A percentile compares a stretch with the other conserved stretches of the same genome.
These are phyloP conservation scores for Trichopoda pennipes DNA, from an alignment of 2,888 invertebrate species.

Conservation along the genomic window DNA sequence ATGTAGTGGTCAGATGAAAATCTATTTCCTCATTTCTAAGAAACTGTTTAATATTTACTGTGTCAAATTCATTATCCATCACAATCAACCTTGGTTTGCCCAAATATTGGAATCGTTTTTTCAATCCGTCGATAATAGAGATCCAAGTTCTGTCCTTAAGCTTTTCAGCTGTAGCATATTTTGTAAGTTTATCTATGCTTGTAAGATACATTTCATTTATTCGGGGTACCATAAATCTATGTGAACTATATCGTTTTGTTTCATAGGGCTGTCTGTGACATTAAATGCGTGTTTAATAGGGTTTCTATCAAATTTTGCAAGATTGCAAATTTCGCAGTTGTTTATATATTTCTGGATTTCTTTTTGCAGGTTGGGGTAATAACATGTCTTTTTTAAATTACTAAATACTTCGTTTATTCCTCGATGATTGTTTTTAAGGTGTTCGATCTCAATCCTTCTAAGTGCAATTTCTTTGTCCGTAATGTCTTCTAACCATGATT, in stretches of 20 bases:
- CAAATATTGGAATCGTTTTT: slow-evolving; percentile 19
- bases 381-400: background rate
- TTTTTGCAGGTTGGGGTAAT: background rate
- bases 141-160: slow-evolving; percentile 41
- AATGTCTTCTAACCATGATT: background rate
- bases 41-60: slow-evolving; percentile 2
- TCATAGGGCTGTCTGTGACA: too few species aligned
- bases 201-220: slow-evolving; percentile 47
- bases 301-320: slow-evolving; percentile 38
- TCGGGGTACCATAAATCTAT: slow-evolving; percentile 44
- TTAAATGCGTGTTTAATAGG: slow-evolving; percentile 9
- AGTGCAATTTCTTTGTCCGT: background rate
- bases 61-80: slow-evolving; percentile 13
- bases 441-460: background rate
- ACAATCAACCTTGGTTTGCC: slow-evolving; percentile 2
- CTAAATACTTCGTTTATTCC: slow-evolving; percentile 1
- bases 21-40: background rate
- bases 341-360: slow-evolving; percentile 34
- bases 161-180: slow-evolving; percentile 47
- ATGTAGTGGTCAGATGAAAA: background rate
- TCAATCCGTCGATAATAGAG: slow-evolving; percentile 15
- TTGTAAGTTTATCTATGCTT: slow-evolving; percentile 40
- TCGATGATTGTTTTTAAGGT: background rate
- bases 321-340: slow-evolving; percentile 35
- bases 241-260: slow-evolving; percentile 19